Base-by-base conservation (phyloP, 2,888 invertebrate genomes). In the Scaptomyza parva region DNA sequence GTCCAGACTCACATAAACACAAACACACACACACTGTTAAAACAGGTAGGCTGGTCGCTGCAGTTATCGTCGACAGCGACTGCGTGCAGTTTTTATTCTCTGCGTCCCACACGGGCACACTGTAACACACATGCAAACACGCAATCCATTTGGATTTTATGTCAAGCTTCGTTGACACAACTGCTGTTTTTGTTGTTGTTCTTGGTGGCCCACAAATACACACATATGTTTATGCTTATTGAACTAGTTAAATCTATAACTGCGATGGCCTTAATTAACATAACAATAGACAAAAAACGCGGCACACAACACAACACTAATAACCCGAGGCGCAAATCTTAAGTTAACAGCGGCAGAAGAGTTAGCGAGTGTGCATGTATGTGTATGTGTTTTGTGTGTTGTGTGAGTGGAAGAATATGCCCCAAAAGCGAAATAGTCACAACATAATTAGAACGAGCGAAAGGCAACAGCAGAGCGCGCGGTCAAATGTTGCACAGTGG, bases 211-310 rank as follows among this genome's bases (percentile, higher is more conserved):
- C 57, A 53, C 75, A 65, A 65, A 50, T 12, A 35, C 22, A 30
- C 7, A 30, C 14, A 58, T 18, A 26, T 43, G 47, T 8, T 14
- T 39, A 22, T 69, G 70, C 43, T 63, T 79, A 74, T 86, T 84
- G 86, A 86, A 86, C 86, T 75, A 76, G 73, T 73, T 76, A 72
- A 78, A 74, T 74, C 78, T 67, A 87, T 84, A 83, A 72, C 55
- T 67, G 55, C 63, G 55, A 63, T 79, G 85, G 72, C 80, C 89
- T 79, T 88, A 88, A 89, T 88, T 89, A 89, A 60, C 88, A 86
- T 88, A 74, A 86, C 73, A 84, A 89, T 74, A 65, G 70, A 67
- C 70, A 76, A 53, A 72, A 73, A 67, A 39, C 28, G 67, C 47
- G 14, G 12, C 35, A 30, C 14, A 45, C 39, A 70, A 26, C 18